Evolutionary conservation across 2,113 vertebrate species (phyloP).

Genomic region (Gymnobelideus leadbeateri): DNA sequence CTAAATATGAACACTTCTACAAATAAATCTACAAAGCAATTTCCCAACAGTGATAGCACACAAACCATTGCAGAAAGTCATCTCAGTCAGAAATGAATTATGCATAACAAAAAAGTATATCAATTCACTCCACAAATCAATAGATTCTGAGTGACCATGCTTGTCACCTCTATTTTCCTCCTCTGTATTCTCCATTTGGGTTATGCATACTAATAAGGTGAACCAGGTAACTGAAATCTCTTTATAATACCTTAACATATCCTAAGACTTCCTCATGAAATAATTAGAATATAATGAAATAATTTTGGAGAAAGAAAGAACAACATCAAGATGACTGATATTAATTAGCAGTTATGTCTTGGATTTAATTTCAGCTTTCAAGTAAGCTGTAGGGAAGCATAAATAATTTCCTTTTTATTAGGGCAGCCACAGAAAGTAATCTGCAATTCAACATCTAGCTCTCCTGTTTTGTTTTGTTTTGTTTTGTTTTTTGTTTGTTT

Average conservation of each 20-base stretch:
- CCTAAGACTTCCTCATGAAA: not conserved
- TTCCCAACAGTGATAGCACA: not conserved
- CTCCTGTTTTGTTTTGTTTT: not conserved
- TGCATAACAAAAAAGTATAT: not conserved
- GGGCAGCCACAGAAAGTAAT: conserved; percentile 1
- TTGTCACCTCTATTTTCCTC: not conserved
- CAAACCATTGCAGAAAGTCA: too few relatives aligned
- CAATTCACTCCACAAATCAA: not conserved
- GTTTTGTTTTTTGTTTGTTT: too few relatives aligned
- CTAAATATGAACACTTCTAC: not conserved
- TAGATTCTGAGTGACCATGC: not conserved
- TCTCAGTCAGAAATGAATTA: not conserved
- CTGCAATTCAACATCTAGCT: not conserved
- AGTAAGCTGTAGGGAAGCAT: not conserved
- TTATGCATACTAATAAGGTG: not conserved
- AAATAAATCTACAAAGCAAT: not conserved
- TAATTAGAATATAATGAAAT: not conserved
- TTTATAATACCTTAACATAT: not conserved
- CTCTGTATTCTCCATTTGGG: not conserved
- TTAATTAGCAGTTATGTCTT: not conserved
- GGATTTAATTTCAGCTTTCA: not conserved
- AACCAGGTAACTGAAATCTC: not conserved
- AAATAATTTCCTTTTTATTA: not conserved
- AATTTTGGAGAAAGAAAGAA: not conserved
- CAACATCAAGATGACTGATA: not conserved